phyloP scores from a whole-genome alignment of 2,113 vertebrate genomes.

The Archilochus colubris region DNA sequence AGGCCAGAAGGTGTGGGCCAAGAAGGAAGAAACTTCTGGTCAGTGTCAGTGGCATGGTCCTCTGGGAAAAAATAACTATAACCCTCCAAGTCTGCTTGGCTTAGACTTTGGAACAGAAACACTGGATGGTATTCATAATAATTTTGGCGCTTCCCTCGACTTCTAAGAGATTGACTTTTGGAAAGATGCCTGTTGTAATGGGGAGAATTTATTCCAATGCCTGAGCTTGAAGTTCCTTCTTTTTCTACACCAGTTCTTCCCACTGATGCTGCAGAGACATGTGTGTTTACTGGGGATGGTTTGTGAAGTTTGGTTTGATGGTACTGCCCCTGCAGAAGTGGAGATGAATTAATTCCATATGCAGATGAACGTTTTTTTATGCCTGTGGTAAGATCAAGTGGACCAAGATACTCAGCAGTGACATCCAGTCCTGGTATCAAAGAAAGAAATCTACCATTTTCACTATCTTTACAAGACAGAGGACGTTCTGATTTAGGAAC shows the following conservation, averaged over 20 bases:
- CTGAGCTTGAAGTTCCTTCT: not conserved
- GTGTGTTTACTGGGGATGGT: not conserved
- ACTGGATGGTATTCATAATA: conserved; percentile 58
- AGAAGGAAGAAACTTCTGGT: conserved; percentile 56
- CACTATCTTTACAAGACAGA: conserved; percentile 73
- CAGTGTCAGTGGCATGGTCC: conserved; percentile 78
- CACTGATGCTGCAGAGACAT: not conserved
- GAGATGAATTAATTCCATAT: not conserved
- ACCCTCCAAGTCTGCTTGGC: conserved; percentile 76
- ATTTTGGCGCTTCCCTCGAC: conserved; percentile 68
- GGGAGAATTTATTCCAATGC: not conserved
- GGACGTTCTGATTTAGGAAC: conserved; percentile 16
- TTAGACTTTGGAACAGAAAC: conserved; percentile 76
- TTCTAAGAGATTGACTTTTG: not conserved
- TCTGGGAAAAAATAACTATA: conserved; percentile 91
- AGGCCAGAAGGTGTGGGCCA: conserved; percentile 90
- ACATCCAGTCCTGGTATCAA: conserved; percentile 87
- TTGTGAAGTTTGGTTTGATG: conserved; percentile 14
- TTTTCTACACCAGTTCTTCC: not conserved
- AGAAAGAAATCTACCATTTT: conserved; percentile 63
- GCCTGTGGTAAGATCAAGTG: conserved; percentile 47
- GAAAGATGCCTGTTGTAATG: not conserved
- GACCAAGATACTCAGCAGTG: conserved; percentile 81
- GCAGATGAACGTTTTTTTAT: conserved; percentile 32
- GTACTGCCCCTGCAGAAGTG: not conserved